These are phyloP conservation scores for Brachionus manjavacas DNA, from an alignment of 1,140 invertebrate species.

Conservation along the genomic window DNA sequence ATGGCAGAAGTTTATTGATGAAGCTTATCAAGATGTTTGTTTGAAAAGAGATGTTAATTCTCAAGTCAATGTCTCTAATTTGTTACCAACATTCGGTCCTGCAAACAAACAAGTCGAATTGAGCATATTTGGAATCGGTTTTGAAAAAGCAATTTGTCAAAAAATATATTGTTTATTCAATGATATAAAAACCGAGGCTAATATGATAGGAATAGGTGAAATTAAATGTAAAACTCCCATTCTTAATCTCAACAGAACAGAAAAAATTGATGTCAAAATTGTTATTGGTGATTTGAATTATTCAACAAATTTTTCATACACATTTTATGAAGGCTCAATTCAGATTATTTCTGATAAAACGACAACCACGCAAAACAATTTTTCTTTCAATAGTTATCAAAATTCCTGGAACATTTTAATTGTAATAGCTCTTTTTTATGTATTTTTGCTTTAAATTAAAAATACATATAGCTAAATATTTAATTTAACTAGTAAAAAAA, in stretches of 20 bases:
- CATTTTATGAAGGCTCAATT: not conserved
- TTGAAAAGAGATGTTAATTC: not conserved
- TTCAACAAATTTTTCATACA: not conserved
- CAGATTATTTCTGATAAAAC: not conserved
- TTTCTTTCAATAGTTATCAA: not conserved
- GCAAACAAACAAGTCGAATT: not conserved
- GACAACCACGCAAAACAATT: not conserved
- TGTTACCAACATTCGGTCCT: conserved; percentile 24
- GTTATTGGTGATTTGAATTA: not conserved
- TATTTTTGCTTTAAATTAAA: not conserved
- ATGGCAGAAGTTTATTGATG: conserved; percentile 44
- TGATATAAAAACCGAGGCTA: not conserved
- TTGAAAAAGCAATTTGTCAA: conserved; percentile 36
- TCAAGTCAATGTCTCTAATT: not conserved
- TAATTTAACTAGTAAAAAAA: no score
- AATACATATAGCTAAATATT: not conserved
- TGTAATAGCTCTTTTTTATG: not conserved
- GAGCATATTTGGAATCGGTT: conserved; percentile 9
- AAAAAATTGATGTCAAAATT: not conserved
- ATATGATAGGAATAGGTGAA: not conserved
- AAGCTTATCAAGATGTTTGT: conserved; percentile 45
- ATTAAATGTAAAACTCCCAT: conserved; percentile 19
- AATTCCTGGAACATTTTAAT: no score
- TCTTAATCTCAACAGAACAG: not conserved
- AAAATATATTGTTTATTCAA: conserved; percentile 3